Conservation (phyloP, 2,888 invertebrate species). For the Tubulanus polymorphus region DNA sequence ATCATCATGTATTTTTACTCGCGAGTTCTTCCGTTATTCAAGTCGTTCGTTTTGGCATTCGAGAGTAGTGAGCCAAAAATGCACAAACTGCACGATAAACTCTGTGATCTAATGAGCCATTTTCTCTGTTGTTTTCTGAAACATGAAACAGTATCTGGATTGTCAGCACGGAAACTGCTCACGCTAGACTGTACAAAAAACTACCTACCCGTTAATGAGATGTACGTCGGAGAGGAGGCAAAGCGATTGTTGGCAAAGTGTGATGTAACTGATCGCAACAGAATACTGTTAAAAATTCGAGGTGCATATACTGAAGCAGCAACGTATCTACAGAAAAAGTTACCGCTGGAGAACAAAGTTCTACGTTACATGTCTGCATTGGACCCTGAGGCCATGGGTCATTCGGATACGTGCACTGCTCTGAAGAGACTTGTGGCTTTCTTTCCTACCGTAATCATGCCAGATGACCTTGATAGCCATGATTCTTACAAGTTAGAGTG, state of each 20-base stretch:
- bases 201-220: background rate
- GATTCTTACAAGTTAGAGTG: too few relatives aligned
- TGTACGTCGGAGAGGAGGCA: background rate
- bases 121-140: background rate
- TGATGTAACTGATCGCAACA: too few relatives aligned
- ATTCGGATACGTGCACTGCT: too few relatives aligned
- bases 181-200: background rate
- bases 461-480: too few relatives aligned
- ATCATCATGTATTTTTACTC: background rate
- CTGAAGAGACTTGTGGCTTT: too few relatives aligned
- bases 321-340: constrained; percentile 18
- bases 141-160: background rate
- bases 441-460: too few relatives aligned
- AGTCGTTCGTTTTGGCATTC: background rate
- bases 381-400: constrained; percentile 17
- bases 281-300: too few relatives aligned
- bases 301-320: too few relatives aligned
- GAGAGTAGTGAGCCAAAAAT: background rate
- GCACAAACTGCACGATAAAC: background rate
- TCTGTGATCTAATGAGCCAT: background rate
- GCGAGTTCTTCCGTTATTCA: background rate
- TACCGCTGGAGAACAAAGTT: constrained; percentile 19
- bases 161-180: background rate
- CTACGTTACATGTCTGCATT: constrained; percentile 15
- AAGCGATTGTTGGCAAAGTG: background rate